These are phyloP conservation scores for Aplysina aerophoba DNA, from an alignment of 37 sponge, comb jelly and placozoan genomes.

Conservation along the genomic window DNA sequence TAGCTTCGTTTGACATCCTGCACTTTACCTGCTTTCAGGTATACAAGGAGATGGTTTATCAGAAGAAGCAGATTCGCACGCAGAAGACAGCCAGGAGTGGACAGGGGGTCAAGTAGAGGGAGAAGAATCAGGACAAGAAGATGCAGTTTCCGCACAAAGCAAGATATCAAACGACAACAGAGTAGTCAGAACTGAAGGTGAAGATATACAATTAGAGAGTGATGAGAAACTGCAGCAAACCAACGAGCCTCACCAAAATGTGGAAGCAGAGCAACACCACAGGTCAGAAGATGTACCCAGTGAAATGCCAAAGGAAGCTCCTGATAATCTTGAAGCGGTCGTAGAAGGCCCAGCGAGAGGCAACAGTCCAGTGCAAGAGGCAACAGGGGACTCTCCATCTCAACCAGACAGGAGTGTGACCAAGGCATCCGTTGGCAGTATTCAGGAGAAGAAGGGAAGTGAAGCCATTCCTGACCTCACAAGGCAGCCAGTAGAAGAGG, in stretches of 20 bases:
- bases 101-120: neutral
- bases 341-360: neutral
- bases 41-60: too few species aligned
- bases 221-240: neutral
- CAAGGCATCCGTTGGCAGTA: too few species aligned
- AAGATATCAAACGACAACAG: neutral
- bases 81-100: neutral
- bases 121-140: conserved; percentile 21
- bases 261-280: neutral
- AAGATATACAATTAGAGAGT: neutral
- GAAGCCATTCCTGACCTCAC: conserved; percentile 1
- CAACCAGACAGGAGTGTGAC: too few species aligned
- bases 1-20: too few species aligned
- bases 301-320: neutral
- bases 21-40: too few species aligned
- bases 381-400: too few species aligned
- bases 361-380: too few species aligned
- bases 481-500: neutral
- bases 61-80: neutral
- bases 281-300: neutral
- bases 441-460: neutral
- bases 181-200: neutral
- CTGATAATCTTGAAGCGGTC: neutral
- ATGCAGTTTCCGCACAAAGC: neutral
- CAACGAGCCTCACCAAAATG: neutral